phyloP scores from a whole-genome alignment of 2,888 invertebrate species.

The Orthosia incerta region DNA sequence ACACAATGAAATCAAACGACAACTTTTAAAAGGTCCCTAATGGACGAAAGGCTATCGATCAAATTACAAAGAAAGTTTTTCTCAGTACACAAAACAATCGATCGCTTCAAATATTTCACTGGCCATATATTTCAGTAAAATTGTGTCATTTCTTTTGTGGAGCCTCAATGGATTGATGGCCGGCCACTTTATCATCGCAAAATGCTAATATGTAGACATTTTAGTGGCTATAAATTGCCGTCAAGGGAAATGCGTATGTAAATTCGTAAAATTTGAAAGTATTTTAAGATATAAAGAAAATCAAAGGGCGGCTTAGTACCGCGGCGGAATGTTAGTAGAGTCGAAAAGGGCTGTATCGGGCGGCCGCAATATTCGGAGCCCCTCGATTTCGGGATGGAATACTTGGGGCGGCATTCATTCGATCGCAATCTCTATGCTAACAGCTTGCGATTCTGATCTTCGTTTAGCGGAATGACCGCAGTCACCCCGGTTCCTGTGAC shows the following conservation, averaged over 20 bases:
- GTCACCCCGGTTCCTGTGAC: constrained; percentile 87
- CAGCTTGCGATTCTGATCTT: constrained; percentile 91
- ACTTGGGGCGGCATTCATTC: constrained; percentile 89
- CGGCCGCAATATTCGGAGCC: constrained; percentile 87
- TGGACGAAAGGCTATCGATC: constrained; percentile 90
- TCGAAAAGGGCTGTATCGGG: constrained; percentile 86
- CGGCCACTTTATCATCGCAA: constrained; percentile 69
- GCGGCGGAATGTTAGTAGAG: constrained; percentile 84
- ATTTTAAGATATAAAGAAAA: constrained; percentile 82
- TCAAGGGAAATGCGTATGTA: constrained; percentile 69
- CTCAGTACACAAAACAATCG: constrained; percentile 86
- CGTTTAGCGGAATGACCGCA: constrained; percentile 91
- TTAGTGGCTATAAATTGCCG: constrained; percentile 69
- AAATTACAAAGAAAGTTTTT: constrained; percentile 88
- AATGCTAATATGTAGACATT: constrained; percentile 66
- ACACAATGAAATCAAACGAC: constrained; percentile 87
- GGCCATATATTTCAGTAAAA: constrained; percentile 77
- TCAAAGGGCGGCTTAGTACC: constrained; percentile 84
- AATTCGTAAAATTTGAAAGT: constrained; percentile 76
- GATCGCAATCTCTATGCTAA: constrained; percentile 91
- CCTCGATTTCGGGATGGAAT: constrained; percentile 89
- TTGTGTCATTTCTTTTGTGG: constrained; percentile 75
- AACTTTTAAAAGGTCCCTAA: constrained; percentile 89
- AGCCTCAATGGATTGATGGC: constrained; percentile 72
- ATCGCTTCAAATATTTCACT: constrained; percentile 80